Conservation (phyloP, 2,888 invertebrate genomes). For the Pilophorus perplexus region DNA sequence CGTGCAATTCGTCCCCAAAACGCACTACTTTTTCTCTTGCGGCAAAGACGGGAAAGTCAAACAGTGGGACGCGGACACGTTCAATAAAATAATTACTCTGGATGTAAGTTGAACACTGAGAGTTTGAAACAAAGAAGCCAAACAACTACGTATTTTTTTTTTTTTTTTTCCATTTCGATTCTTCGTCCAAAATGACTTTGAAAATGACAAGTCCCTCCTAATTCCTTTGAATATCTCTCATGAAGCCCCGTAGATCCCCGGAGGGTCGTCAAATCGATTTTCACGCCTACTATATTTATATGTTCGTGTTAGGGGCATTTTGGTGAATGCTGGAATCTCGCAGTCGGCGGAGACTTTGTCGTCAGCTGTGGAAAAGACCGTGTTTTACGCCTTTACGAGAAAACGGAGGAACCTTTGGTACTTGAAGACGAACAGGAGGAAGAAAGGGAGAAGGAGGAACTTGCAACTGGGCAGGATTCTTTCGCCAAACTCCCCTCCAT, state of each 20-base stretch:
- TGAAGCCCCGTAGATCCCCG: too few species aligned
- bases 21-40: conserved; percentile 89
- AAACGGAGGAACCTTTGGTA: conserved; percentile 85
- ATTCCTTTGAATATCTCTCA: too few species aligned
- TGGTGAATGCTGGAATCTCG: conserved; percentile 72
- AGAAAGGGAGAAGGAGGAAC: conserved; percentile 70
- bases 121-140: too few species aligned
- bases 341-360: conserved; percentile 74
- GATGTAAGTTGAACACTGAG: conserved; percentile 59
- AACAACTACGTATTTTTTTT: too few species aligned
- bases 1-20: conserved; percentile 82
- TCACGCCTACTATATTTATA: too few species aligned
- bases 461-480: conserved; percentile 68
- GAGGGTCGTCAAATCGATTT: too few species aligned
- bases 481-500: conserved; percentile 71
- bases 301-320: conserved; percentile 79
- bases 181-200: too few species aligned
- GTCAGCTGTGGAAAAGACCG: conserved; percentile 83
- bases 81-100: conserved; percentile 83
- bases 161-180: background rate
- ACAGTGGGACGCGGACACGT: conserved; percentile 95
- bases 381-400: conserved; percentile 80
- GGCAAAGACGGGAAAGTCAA: conserved; percentile 93
- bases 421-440: conserved; percentile 86
- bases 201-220: too few species aligned